These are phyloP conservation scores for Collichthys lucidus DNA, from an alignment of 2,113 vertebrate species.

Conservation along the genomic window DNA sequence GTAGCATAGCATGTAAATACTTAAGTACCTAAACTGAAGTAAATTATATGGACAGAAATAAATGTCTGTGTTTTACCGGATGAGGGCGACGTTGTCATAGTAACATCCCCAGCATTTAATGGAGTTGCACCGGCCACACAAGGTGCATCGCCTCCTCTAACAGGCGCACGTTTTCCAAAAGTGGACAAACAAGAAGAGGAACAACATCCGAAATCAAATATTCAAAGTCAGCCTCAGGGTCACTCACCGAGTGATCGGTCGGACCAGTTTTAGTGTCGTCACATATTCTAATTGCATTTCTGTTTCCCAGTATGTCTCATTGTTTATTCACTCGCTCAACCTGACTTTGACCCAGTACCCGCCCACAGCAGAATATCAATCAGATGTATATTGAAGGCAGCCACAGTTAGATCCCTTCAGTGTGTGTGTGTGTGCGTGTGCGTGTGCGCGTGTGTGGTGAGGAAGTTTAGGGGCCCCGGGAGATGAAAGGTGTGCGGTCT, in stretches of 20 bases:
- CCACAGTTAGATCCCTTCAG: slow-evolving; percentile 50
- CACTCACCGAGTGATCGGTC: background rate
- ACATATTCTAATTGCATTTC: background rate
- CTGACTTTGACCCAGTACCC: slow-evolving; percentile 41
- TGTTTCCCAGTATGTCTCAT: slow-evolving; percentile 8
- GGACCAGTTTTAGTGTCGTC: slow-evolving; percentile 14
- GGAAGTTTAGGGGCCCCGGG: slow-evolving; percentile 30
- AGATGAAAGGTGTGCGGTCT: slow-evolving; percentile 62
- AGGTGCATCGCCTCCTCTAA: background rate
- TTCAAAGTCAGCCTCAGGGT: background rate
- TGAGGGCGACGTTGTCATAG: slow-evolving; percentile 40
- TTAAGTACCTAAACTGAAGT: background rate
- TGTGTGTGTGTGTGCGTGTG: slow-evolving; percentile 1
- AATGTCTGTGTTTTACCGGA: slow-evolving; percentile 1
- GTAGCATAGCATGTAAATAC: background rate
- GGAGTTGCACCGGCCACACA: background rate
- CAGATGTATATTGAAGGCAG: slow-evolving; percentile 63
- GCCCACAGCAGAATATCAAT: slow-evolving; percentile 30
- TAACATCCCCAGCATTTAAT: background rate
- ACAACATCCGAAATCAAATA: background rate
- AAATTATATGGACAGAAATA: background rate
- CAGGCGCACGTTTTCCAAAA: too few relatives aligned
- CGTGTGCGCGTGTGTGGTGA: slow-evolving; percentile 3
- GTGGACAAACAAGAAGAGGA: background rate
- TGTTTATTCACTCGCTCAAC: slow-evolving; percentile 35